Base-by-base conservation (phyloP, 37 sponge, comb jelly and placozoan species). In the Diacarnus erythraeanus region DNA sequence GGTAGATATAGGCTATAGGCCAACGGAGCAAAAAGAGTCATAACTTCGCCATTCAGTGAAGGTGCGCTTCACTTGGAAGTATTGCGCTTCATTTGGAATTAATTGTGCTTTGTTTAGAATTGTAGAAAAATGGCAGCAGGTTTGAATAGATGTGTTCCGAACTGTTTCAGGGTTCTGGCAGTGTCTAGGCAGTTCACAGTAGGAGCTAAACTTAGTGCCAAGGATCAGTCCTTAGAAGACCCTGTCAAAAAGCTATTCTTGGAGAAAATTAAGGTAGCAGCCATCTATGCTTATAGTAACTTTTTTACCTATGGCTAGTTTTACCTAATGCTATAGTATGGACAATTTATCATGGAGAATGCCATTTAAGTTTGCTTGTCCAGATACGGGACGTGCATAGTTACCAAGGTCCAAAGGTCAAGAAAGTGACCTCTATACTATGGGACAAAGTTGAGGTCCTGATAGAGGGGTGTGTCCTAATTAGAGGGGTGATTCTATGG, bases 241-340 rank as follows among this genome's bases (percentile, higher is more conserved):
- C 77, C 60, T 15, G 61, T 76, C 22, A 76, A 76, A 58, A 33
- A 76, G 15, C 25, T 76, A 6, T 76, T 76, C 30, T 17, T 76
- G 61, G 41, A 59, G 37, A 76, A 76, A 40, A 22, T 76, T 27
- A 76, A 76, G 77, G 77, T 76, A 37, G n/a, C 27, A 18, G 39
- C n/a, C n/a, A n/a, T 42, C 21, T 38, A 69, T 38, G 56, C 56
- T 20, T 54, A 54, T 17, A 10, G 17, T 54, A 10, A 54, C 56
- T 20, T 17, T 17, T 54, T 10, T 10, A 17, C 56, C 56, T 20
- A 54, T 54, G 10, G 56, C 56, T 54, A 54, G 56, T 54, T 54
- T 54, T 54, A 54, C 17, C 17, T 20, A 54, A 54, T 54, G 56
- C 17, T 54, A 54, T 54, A 54, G 17, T 54, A 17, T n/a, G n/a